Base-by-base conservation (phyloP, 2,113 vertebrate species). In the Gadus chalcogrammus region DNA sequence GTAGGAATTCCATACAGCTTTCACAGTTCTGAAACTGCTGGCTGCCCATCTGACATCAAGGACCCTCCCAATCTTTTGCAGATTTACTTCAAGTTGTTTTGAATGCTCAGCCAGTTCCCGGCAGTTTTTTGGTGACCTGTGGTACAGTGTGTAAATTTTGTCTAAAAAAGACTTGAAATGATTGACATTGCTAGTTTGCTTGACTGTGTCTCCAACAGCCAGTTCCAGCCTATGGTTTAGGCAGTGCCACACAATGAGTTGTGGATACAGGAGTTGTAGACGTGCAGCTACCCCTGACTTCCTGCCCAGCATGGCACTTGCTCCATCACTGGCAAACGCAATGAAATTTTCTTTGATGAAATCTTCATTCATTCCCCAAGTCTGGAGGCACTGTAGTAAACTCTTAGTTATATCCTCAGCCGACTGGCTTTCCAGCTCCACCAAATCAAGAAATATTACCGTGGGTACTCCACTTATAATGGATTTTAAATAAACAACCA, bases 61-160 rank as follows among this genome's bases (percentile, higher is more conserved):
- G 13, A 69, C 67, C 67, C 53, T 69, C 28, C 56, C 24, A 60
- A 69, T 60, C 24, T 69, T 28, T 56, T 69, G 67, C 67, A 69
- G 52, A 67, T 13, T 53, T 12, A 67, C 65, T 55, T 55, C 52
- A 55, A 55, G 52, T 55, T 55, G 52, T 55, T 55, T 1, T 55
- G 52, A 1, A 55, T 55, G 52, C 52, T 55, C 9, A 55, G 52
- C 52, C 52, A 55, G 52, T 55, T 55, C 52, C 9, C 16, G 16
- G 52, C 3, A 55, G 52, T 55, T 55, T 16, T 55, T 55, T 55
- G 1, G 52, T 55, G 52, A 55, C 52, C 52, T 55, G 52, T 55
- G 52, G 52, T 55, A 55, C 9, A 55, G 52, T 9, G 52, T 55
- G 52, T 55, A 55, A 55, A 55, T 16, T 55, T 55, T 55, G 52